A percentile compares a stretch with the other conserved stretches of the same genome.
These are phyloP conservation scores for Tautogolabrus adspersus DNA, from an alignment of 2,113 vertebrate species.

Conservation along the genomic window DNA sequence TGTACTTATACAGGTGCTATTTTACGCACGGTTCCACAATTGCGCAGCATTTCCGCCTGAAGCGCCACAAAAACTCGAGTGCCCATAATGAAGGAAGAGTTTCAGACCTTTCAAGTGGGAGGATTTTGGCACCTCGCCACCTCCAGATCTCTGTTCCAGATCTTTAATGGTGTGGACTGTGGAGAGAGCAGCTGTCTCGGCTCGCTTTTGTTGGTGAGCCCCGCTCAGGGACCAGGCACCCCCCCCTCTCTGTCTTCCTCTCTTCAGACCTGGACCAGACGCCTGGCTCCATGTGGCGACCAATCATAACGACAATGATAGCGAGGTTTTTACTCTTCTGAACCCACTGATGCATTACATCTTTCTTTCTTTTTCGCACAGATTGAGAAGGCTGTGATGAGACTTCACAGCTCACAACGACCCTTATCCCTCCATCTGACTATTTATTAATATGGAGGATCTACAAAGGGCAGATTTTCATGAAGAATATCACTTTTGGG, in stretches of 20 bases:
- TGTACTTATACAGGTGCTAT: slow-evolving; percentile 2
- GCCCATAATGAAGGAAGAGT: slow-evolving; percentile 54
- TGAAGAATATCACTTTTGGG: too few species aligned
- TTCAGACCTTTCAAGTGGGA: slow-evolving; percentile 72
- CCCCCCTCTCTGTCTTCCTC: slow-evolving; percentile 33
- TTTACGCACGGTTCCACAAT: slow-evolving; percentile 48
- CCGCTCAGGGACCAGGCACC: slow-evolving; percentile 55
- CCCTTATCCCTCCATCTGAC: not conserved
- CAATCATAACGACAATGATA: slow-evolving; percentile 59
- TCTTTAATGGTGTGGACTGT: slow-evolving; percentile 62
- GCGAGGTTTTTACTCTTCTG: not conserved
- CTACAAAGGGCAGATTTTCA: too few species aligned
- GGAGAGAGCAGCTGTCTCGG: slow-evolving; percentile 72
- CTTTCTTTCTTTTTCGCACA: slow-evolving; percentile 6
- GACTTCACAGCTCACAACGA: not conserved
- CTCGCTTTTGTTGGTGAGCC: slow-evolving; percentile 70
- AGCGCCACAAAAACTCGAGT: slow-evolving; percentile 40
- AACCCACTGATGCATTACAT: slow-evolving; percentile 27
- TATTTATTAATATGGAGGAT: not conserved
- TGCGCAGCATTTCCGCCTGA: slow-evolving; percentile 45
- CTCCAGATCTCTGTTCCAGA: slow-evolving; percentile 41
- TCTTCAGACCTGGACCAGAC: slow-evolving; percentile 54
- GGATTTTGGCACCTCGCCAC: slow-evolving; percentile 74
- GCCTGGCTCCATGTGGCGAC: slow-evolving; percentile 60
- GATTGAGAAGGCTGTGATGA: not conserved